Conservation (phyloP, 2,797 vertebrate genomes). For the Gymnoscopelus microlampas region DNA sequence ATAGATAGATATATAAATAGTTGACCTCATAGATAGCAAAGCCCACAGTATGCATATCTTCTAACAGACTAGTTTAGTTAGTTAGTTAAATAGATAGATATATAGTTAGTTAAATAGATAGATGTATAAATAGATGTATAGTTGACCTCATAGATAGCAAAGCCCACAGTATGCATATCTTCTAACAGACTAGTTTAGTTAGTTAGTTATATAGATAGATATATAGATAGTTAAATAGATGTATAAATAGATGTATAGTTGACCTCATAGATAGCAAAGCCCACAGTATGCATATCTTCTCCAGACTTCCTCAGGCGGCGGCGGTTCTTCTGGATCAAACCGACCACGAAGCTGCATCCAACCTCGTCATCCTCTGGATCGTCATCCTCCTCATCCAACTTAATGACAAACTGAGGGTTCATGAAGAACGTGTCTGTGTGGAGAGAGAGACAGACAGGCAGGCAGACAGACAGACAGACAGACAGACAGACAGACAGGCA, state of each 20-base stretch:
- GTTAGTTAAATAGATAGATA: too few species aligned
- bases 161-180: slow-evolving; percentile 87
- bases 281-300: slow-evolving; percentile 86
- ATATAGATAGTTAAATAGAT: neutral
- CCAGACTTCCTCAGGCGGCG: slow-evolving; percentile 80
- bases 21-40: slow-evolving; percentile 84
- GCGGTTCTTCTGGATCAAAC: slow-evolving; percentile 91
- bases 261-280: slow-evolving; percentile 86
- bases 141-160: slow-evolving; percentile 81
- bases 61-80: slow-evolving; percentile 66
- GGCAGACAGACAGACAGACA: too few species aligned
- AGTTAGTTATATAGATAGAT: too few species aligned
- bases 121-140: neutral
- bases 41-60: slow-evolving; percentile 87
- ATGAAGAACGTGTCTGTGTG: slow-evolving; percentile 88
- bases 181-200: slow-evolving; percentile 75
- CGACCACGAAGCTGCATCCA: slow-evolving; percentile 84
- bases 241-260: neutral
- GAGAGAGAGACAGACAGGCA: slow-evolving; percentile 59
- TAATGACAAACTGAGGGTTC: slow-evolving; percentile 89
- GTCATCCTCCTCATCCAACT: slow-evolving; percentile 83
- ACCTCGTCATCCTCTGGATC: slow-evolving; percentile 73
- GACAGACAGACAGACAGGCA: too few species aligned
- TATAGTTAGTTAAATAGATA: slow-evolving; percentile 35
- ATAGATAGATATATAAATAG: neutral